Evolutionary conservation across 2,888 invertebrate genomes (phyloP).

Genomic region (Notocelia uddmanniana): DNA sequence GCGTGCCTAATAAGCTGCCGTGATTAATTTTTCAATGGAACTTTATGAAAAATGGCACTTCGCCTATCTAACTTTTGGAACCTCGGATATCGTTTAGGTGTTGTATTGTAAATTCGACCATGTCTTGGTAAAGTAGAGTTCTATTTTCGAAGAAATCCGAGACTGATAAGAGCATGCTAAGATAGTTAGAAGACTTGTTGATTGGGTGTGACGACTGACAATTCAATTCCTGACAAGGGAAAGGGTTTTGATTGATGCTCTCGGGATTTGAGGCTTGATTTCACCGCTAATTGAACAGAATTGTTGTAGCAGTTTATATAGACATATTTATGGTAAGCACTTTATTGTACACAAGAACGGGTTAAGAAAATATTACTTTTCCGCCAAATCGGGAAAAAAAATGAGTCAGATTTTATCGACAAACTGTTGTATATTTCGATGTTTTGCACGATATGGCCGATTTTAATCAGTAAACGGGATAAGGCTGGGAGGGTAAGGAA

Average conservation of each 20-base stretch:
- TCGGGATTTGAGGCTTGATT: slow-evolving; percentile 14
- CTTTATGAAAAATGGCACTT: slow-evolving; percentile 45
- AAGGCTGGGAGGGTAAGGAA: no score
- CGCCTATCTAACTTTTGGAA: background rate
- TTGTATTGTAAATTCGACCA: background rate
- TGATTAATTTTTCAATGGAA: slow-evolving; percentile 67
- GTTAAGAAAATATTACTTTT: background rate
- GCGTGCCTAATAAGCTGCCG: slow-evolving; percentile 63
- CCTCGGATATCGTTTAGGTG: background rate
- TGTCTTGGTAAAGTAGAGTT: background rate
- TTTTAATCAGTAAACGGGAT: background rate
- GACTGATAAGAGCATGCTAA: background rate
- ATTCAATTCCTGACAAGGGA: slow-evolving; percentile 26
- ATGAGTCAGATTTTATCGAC: background rate
- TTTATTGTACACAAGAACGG: no score
- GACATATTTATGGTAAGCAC: no score
- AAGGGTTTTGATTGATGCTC: slow-evolving; percentile 37
- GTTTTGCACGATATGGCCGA: background rate
- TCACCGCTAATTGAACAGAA: slow-evolving; percentile 20
- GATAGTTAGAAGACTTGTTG: slow-evolving; percentile 25
- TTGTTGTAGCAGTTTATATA: background rate
- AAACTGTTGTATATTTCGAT: background rate
- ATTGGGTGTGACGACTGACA: slow-evolving; percentile 39
- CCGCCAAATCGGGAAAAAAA: background rate
- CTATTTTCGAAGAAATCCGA: background rate